Conservation (phyloP, 2,113 vertebrate species). For the Eulemur rufifrons region DNA sequence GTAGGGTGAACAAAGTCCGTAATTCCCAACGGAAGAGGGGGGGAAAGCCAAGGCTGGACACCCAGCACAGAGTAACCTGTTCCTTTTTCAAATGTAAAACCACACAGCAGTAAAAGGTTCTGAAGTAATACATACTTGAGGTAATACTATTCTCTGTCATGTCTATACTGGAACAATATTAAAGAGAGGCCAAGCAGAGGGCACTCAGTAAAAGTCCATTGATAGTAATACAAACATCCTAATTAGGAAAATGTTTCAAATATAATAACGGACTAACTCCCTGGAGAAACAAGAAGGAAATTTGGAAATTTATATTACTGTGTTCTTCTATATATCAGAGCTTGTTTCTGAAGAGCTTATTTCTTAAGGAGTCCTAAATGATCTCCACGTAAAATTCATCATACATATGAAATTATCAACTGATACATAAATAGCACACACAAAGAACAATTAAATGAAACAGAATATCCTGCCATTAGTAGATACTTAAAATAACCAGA, state of each 20-base stretch:
- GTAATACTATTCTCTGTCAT: neutral
- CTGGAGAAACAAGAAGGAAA: slow-evolving; percentile 2
- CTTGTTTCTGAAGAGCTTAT: neutral
- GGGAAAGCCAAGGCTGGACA: neutral
- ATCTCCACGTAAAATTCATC: neutral
- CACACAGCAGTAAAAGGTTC: neutral
- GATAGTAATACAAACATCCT: neutral
- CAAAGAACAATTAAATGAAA: neutral
- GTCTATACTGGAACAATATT: neutral
- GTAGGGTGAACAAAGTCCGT: neutral
- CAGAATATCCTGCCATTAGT: neutral
- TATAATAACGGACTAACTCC: neutral
- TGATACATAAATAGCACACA: neutral
- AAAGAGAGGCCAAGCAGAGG: neutral
- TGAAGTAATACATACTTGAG: neutral
- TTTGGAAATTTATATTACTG: neutral
- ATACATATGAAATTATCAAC: slow-evolving; percentile 15
- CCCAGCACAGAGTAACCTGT: neutral
- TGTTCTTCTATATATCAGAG: neutral
- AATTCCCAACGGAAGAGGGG: neutral
- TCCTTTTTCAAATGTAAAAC: neutral
- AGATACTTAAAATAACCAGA: slow-evolving; percentile 35
- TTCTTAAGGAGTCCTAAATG: neutral
- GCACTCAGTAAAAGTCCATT: neutral
- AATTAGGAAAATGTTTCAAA: slow-evolving; percentile 24